phyloP scores from a whole-genome alignment of 1,140 invertebrate species.

The Pseudachorutes palmiensis region DNA sequence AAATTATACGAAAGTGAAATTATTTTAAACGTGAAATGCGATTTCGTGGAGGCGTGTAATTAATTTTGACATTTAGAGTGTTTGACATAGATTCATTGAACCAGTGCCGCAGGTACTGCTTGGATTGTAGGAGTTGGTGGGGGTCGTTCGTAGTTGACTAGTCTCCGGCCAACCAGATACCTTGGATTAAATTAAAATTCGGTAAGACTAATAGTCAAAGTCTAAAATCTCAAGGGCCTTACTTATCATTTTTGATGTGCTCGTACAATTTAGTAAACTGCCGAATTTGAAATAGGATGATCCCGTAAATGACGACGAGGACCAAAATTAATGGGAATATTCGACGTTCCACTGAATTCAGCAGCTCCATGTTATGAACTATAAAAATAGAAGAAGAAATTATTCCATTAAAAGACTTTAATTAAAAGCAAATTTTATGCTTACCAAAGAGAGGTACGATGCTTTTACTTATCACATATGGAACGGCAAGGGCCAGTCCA shows the following conservation, averaged over 20 bases:
- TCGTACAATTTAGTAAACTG: conserved; percentile 92
- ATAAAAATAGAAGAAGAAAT: conserved; percentile 30
- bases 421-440: conserved; percentile 31
- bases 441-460: conserved; percentile 66
- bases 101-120: neutral
- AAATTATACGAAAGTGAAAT: no score
- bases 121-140: conserved; percentile 28
- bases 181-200: conserved; percentile 40
- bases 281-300: conserved; percentile 68
- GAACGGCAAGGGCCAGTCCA: conserved; percentile 76
- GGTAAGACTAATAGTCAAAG: conserved; percentile 11
- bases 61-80: no score
- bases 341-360: conserved; percentile 70
- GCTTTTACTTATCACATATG: conserved; percentile 77
- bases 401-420: conserved; percentile 35
- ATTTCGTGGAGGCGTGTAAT: no score
- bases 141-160: conserved; percentile 80
- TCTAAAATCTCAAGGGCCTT: conserved; percentile 39
- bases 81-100: neutral
- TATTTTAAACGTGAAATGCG: no score
- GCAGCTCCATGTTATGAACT: conserved; percentile 60
- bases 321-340: conserved; percentile 84
- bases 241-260: conserved; percentile 99
- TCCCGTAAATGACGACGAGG: conserved; percentile 55
- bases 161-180: conserved; percentile 81